Evolutionary conservation across 2,797 vertebrate species (phyloP).

Genomic region (Triplophysa yarkandensis): DNA sequence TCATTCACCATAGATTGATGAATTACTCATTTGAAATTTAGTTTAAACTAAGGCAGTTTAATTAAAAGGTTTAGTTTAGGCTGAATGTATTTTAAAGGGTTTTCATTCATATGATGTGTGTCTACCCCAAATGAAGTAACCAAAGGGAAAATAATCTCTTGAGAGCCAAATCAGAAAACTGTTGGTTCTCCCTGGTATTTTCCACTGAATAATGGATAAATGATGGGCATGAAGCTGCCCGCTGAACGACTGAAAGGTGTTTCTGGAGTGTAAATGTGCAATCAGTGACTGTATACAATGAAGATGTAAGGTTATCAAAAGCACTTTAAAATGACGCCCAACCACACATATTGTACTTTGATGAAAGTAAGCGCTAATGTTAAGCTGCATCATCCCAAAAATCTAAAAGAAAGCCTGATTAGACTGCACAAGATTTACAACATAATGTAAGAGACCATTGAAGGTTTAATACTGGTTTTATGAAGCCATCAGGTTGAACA

Average conservation of each 20-base stretch:
- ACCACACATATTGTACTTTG: slow-evolving; percentile 11
- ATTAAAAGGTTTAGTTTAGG: background rate
- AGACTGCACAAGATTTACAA: background rate
- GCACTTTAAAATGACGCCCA: slow-evolving; percentile 34
- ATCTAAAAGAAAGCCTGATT: background rate
- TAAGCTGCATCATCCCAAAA: background rate
- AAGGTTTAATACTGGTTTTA: slow-evolving; percentile 8
- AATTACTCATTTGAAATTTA: no score
- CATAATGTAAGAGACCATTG: background rate
- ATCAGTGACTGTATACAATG: slow-evolving; percentile 5
- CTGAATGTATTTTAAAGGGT: background rate
- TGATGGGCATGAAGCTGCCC: background rate
- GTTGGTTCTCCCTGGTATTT: background rate
- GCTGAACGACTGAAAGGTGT: background rate
- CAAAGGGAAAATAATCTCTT: slow-evolving; percentile 19
- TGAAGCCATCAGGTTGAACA: background rate
- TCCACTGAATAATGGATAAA: background rate
- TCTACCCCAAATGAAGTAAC: slow-evolving; percentile 16
- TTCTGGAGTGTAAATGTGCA: slow-evolving; percentile 14
- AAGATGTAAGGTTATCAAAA: slow-evolving; percentile 8
- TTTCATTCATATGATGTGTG: background rate
- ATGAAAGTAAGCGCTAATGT: background rate
- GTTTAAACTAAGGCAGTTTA: no score
- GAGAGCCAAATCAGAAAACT: slow-evolving; percentile 11
- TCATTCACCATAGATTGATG: no score